Evolutionary conservation across 2,113 vertebrate genomes (phyloP), one percentile per base, ranked within the genome.

Genomic region (Hucho hucho): DNA sequence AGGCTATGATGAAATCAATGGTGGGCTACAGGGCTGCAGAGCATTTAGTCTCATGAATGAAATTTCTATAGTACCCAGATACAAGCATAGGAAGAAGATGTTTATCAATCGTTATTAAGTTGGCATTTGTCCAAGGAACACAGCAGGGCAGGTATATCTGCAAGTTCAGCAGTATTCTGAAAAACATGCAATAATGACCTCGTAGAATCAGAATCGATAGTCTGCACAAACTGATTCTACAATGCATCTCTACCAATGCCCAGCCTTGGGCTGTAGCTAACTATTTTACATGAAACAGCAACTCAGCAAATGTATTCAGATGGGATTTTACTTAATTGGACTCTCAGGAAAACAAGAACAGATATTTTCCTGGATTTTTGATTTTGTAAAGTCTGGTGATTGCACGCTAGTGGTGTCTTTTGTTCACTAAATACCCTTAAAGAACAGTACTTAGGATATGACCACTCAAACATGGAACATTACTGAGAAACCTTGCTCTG

Each of bases 1-100:
- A 80, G 74, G 68, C 86, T 85, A 83, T 89, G 83, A 92, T 88
- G 87, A 83, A 89, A 91, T 91, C 87, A 87, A 88, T 91, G 89
- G 64, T 66, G 76, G 64, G 71, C 65, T 71, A 76, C 75, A 37
- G 70, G 64, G 24, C 75, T 16, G 47, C 14, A 49, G 3, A 80
- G 69, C 72, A 49, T 82, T 80, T 79, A 69, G 46, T 78, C 82
- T 87, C 77, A 89, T 84, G 87, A 88, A 89, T 87, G 82, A 76
- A 83, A 76, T 86, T 83, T 89, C 89, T 79, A 89, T 83, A 81
- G 74, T 72, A 79, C 76, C 73, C 80, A 80, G 79, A 86, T 78
- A 81, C 81, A 80, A 47, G 68, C 77, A 65, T 63, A n/a, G 75
- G 32, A 73, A 25, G 25, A 61, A 81, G 75, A 49, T 49, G 11